These are phyloP conservation scores for Petaurus breviceps DNA, from an alignment of 2,113 vertebrate genomes.

Conservation along the genomic window DNA sequence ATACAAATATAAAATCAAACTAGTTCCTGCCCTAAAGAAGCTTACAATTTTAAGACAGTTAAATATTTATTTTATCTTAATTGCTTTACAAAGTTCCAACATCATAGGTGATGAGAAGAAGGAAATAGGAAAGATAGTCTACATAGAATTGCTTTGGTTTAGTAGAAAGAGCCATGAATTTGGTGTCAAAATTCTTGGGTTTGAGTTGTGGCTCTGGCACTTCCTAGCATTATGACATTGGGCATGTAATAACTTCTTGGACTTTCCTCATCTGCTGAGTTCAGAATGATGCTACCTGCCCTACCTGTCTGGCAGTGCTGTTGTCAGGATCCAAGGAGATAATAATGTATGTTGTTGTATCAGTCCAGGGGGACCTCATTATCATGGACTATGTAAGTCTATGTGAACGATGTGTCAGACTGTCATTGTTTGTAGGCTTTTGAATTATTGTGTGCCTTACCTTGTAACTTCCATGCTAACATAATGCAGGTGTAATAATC, in stretches of 20 bases:
- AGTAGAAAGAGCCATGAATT: not conserved
- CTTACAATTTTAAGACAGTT: not conserved
- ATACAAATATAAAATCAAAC: not conserved
- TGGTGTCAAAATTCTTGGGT: not conserved
- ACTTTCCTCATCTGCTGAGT: not conserved
- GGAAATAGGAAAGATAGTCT: not conserved
- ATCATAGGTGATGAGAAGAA: not conserved
- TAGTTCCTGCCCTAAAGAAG: not conserved
- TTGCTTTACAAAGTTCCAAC: not conserved
- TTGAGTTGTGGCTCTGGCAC: not conserved
- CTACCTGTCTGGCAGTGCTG: not conserved
- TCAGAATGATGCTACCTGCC: not conserved
- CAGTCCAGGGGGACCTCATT: conserved; percentile 1
- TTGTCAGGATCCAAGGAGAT: not conserved
- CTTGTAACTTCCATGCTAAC: not conserved
- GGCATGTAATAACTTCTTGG: not conserved
- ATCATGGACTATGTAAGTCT: not conserved
- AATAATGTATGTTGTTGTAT: not conserved
- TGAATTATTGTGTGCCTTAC: not conserved
- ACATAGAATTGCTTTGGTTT: not conserved
- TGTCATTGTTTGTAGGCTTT: not conserved
- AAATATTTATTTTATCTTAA: not conserved
- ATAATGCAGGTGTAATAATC: not conserved
- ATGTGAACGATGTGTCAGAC: not conserved
- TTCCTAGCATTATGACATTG: not conserved